phyloP scores from a whole-genome alignment of 2,797 vertebrate species.

The Potorous gilbertii region DNA sequence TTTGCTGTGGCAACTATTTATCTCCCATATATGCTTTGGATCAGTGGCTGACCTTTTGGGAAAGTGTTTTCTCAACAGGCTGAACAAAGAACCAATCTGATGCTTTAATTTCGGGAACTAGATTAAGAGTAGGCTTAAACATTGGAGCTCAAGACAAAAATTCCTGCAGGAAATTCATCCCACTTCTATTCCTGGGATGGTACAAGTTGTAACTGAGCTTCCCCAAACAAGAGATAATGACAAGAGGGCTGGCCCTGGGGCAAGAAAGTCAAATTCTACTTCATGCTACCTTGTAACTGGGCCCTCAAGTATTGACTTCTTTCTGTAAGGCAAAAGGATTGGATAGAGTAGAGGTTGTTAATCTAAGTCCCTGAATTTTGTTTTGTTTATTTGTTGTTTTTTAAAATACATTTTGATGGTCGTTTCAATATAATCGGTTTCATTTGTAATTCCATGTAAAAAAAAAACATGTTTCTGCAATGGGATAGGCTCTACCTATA shows the following conservation, averaged over 20 bases:
- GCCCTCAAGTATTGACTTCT: background rate
- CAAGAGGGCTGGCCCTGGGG: background rate
- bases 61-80: slow-evolving; percentile 80
- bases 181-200: background rate
- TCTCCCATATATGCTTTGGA: slow-evolving; percentile 80
- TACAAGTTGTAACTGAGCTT: background rate
- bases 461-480: background rate
- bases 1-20: slow-evolving; percentile 87
- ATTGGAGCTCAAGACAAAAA: background rate
- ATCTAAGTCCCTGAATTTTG: background rate
- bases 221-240: background rate
- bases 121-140: background rate
- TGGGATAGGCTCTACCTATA: background rate
- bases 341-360: background rate
- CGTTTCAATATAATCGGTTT: background rate
- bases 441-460: background rate
- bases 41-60: slow-evolving; percentile 77
- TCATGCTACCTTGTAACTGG: background rate
- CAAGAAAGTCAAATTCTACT: background rate
- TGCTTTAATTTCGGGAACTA: slow-evolving; percentile 30
- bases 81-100: slow-evolving; percentile 36
- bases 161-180: background rate
- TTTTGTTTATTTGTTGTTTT: background rate
- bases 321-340: background rate
- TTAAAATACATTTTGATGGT: background rate